Percentiles rank a stretch among this genome's conserved stretches.
Evolutionary conservation across 2,113 vertebrate genomes (phyloP).

Genomic region (Sardina pilchardus): DNA sequence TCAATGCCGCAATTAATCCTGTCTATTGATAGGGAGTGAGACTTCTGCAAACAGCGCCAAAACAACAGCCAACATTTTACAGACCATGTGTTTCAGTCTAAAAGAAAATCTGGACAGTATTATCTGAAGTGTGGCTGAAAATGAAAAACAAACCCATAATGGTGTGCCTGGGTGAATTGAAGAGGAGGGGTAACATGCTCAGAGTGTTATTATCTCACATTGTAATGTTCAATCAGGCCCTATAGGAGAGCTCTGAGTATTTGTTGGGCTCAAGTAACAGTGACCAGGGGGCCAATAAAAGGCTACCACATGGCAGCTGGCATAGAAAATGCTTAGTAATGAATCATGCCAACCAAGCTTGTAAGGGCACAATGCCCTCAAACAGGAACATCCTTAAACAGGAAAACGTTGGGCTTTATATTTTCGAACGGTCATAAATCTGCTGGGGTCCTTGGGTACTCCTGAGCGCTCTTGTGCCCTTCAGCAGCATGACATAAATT

Average conservation of each 20-base stretch:
- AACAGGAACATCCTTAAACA: background rate
- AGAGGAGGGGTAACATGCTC: background rate
- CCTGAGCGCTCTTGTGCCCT: background rate
- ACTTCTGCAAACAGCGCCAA: background rate
- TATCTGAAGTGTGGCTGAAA: background rate
- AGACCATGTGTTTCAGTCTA: background rate
- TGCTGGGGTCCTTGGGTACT: background rate
- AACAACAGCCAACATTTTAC: background rate
- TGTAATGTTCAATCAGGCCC: background rate
- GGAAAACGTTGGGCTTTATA: background rate
- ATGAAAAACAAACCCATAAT: background rate
- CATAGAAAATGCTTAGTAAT: background rate
- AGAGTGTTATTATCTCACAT: background rate
- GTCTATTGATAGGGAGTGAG: too few relatives aligned
- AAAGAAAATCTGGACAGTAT: background rate
- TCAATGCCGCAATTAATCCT: background rate
- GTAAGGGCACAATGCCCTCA: background rate
- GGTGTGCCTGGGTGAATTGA: background rate
- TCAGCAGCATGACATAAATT: background rate
- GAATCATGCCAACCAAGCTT: background rate
- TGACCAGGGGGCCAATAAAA: background rate
- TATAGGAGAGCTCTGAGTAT: background rate
- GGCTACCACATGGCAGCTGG: background rate
- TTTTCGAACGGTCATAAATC: background rate
- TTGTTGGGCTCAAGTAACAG: background rate